These are phyloP conservation scores for Cichladusa arquata DNA, from an alignment of 2,113 vertebrate species.

Conservation along the genomic window DNA sequence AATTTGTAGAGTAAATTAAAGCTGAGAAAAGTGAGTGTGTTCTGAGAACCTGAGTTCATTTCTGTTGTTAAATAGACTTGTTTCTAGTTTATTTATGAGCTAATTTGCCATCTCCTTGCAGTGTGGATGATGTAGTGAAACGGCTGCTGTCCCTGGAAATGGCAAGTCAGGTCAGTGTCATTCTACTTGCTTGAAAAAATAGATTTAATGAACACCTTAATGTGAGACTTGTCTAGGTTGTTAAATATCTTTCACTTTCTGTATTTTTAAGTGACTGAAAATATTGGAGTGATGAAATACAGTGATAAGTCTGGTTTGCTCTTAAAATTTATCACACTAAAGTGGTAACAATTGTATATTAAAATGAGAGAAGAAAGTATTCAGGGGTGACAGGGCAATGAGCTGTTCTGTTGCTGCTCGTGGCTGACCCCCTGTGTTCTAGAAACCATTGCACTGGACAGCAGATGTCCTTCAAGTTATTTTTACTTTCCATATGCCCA, in stretches of 20 bases:
- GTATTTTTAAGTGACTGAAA: neutral
- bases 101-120: conserved; percentile 56
- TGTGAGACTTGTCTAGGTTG: neutral
- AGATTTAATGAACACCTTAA: neutral
- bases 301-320: neutral
- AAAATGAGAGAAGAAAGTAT: neutral
- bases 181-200: neutral
- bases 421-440: neutral
- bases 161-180: conserved; percentile 82
- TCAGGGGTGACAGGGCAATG: neutral
- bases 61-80: neutral
- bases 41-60: neutral
- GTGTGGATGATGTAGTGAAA: conserved; percentile 86
- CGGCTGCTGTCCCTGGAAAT: conserved; percentile 90
- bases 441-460: neutral
- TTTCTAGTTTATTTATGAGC: neutral
- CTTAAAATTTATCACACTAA: neutral
- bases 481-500: neutral
- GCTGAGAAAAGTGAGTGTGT: neutral
- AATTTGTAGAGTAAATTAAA: neutral
- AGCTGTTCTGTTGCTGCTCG: neutral
- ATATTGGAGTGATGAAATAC: neutral
- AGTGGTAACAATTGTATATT: neutral
- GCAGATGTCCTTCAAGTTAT: neutral
- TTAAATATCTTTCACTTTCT: neutral